Conservation (phyloP, 2,888 invertebrate genomes). For the Amorpha juglandis region DNA sequence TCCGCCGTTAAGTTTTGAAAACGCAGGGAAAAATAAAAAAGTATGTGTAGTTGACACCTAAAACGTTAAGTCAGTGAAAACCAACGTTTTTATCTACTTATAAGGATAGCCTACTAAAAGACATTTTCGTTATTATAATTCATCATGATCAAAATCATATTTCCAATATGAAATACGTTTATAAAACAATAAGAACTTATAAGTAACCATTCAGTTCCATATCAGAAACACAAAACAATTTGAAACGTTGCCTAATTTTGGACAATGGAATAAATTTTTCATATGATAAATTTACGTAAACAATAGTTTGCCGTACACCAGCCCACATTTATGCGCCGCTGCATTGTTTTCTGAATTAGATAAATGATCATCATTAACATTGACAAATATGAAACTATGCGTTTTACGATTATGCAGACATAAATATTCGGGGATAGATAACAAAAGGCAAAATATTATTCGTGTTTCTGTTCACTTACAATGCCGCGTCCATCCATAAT, state of each 20-base stretch:
- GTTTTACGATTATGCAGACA: slow-evolving; percentile 7
- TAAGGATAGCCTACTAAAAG: no score
- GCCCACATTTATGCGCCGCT: slow-evolving; percentile 7
- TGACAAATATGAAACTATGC: slow-evolving; percentile 21
- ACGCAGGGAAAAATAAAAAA: no score
- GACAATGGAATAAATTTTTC: slow-evolving; percentile 17
- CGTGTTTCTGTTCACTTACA: background rate
- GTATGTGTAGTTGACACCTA: no score
- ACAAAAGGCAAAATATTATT: background rate
- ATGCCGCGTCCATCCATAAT: background rate
- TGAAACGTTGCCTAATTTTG: slow-evolving; percentile 8
- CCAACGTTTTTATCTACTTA: no score
- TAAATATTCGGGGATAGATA: slow-evolving; percentile 9
- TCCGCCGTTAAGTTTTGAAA: background rate
- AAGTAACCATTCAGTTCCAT: background rate
- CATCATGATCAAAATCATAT: background rate
- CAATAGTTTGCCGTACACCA: slow-evolving; percentile 16
- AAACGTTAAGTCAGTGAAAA: no score
- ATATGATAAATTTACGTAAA: slow-evolving; percentile 12
- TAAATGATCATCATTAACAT: slow-evolving; percentile 15
- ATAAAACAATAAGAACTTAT: background rate
- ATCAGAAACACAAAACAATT: slow-evolving; percentile 15
- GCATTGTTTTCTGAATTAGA: slow-evolving; percentile 22
- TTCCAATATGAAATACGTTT: no score
- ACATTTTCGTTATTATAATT: no score